Conservation (phyloP, 2,113 vertebrate species). For the Sapayoa aenigma region DNA sequence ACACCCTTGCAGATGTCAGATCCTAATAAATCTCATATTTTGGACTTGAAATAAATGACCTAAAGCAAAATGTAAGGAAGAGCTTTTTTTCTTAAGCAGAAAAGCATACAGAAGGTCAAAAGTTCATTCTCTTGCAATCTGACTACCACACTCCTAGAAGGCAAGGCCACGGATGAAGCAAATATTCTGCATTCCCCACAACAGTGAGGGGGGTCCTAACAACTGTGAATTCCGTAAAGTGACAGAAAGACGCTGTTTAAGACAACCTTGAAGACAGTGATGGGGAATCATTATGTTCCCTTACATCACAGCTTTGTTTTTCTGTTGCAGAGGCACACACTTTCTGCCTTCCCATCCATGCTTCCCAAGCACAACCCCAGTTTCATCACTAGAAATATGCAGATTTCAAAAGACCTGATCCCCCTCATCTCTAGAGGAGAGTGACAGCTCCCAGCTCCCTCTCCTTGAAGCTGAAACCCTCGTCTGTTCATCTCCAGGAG, state of each 20-base stretch:
- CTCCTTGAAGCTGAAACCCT: background rate
- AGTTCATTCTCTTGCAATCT: conserved; percentile 31
- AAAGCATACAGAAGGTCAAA: conserved; percentile 11
- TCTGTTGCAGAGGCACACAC: background rate
- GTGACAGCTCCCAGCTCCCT: background rate
- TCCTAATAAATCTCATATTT: conserved; percentile 39
- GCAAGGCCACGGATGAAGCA: background rate
- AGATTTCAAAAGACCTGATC: background rate
- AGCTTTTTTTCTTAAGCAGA: background rate
- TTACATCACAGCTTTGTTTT: background rate
- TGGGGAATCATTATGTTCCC: background rate
- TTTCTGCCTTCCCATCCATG: background rate
- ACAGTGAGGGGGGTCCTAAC: background rate
- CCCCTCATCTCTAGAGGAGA: rapidly evolving
- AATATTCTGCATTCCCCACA: background rate
- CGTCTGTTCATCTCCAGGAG: background rate
- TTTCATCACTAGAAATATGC: background rate
- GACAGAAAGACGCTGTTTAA: background rate
- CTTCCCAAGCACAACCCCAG: background rate
- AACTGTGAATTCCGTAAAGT: background rate
- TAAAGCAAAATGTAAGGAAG: conserved; percentile 10
- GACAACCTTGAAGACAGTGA: background rate
- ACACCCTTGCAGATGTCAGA: conserved; percentile 39
- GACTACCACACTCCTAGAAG: conserved; percentile 28
- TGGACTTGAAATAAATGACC: conserved; percentile 20